A percentile compares a stretch with the other conserved stretches of the same genome.
phyloP scores from a whole-genome alignment of 2,888 invertebrate species.

The Monochamus alternatus region DNA sequence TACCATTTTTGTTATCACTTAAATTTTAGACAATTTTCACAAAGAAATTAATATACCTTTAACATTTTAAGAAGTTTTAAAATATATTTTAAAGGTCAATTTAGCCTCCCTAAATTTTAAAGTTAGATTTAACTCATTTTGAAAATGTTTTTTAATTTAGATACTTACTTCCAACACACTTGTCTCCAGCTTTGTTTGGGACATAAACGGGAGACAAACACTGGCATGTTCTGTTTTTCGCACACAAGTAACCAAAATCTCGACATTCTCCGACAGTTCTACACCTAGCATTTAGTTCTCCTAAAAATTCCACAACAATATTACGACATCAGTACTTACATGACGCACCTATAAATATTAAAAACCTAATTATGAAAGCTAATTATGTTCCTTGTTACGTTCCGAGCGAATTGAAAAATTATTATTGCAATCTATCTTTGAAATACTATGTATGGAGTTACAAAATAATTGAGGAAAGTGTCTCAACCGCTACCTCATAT shows the following conservation, averaged over 20 bases:
- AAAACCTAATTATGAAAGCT: constrained; percentile 1
- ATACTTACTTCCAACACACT: constrained; percentile 66
- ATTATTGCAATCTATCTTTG: neutral
- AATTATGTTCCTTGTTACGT: constrained; percentile 3
- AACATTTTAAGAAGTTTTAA: no score
- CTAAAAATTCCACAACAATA: constrained; percentile 36
- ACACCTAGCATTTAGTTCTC: constrained; percentile 58
- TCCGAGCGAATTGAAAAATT: neutral
- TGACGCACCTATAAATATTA: neutral
- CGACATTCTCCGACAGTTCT: constrained; percentile 60
- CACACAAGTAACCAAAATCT: constrained; percentile 66
- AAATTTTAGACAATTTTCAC: no score
- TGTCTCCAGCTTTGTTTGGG: constrained; percentile 61
- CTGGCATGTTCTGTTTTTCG: constrained; percentile 66
- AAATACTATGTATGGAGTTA: neutral
- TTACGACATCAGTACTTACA: neutral
- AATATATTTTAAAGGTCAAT: no score
- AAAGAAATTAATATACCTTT: no score
- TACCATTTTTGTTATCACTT: no score
- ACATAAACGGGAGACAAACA: constrained; percentile 62
- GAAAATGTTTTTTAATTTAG: neutral
- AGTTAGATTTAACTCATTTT: no score
- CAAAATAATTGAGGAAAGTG: neutral
- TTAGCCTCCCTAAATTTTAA: no score
- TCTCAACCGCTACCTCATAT: neutral